A percentile compares a stretch with the other conserved stretches of the same genome.
phyloP scores from a whole-genome alignment of 2,888 invertebrate genomes.

The Nephrotoma appendiculata region DNA sequence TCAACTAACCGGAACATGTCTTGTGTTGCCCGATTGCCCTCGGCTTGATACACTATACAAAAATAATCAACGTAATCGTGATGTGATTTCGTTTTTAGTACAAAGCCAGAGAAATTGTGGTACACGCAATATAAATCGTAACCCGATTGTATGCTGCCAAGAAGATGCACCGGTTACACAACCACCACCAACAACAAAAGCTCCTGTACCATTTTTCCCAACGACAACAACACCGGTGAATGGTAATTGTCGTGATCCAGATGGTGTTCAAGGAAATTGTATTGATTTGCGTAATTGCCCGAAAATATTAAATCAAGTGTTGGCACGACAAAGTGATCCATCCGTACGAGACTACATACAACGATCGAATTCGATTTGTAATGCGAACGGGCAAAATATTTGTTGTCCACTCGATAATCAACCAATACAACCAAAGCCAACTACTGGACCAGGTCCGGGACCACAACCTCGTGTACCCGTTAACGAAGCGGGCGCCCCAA shows the following conservation, averaged over 20 bases:
- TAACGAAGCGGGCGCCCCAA: neutral
- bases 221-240: neutral
- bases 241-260: slow-evolving; percentile 3
- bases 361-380: slow-evolving; percentile 10
- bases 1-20: slow-evolving; percentile 25
- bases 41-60: slow-evolving; percentile 22
- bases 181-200: neutral
- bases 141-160: slow-evolving; percentile 24
- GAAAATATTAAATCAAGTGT: slow-evolving; percentile 4
- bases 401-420: slow-evolving; percentile 5
- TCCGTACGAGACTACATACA: slow-evolving; percentile 6
- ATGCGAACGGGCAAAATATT: slow-evolving; percentile 3
- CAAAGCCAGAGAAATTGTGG: slow-evolving; percentile 24
- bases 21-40: slow-evolving; percentile 23
- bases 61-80: slow-evolving; percentile 15
- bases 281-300: slow-evolving; percentile 7
- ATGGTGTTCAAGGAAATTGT: slow-evolving; percentile 4
- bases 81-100: slow-evolving; percentile 22
- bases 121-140: slow-evolving; percentile 21
- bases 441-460: neutral
- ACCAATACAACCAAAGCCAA: slow-evolving; percentile 5
- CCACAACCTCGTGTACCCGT: neutral
- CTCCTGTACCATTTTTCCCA: neutral
- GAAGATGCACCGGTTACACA: neutral
- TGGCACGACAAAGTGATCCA: slow-evolving; percentile 7